These are phyloP conservation scores for Saccostrea echinata DNA, from an alignment of 1,140 invertebrate species.

Conservation along the genomic window DNA sequence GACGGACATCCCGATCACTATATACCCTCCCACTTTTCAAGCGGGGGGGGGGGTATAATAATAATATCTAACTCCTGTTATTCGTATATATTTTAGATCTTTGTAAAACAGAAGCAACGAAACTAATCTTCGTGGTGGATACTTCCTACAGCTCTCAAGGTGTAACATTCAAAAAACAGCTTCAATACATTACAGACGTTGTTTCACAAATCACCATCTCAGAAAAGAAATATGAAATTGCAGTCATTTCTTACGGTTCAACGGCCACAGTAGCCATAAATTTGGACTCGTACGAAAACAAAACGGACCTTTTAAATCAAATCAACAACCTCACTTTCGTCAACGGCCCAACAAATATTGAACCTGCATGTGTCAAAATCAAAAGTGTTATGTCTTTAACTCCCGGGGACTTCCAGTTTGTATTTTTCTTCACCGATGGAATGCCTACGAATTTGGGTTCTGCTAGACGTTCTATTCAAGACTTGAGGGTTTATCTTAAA, in stretches of 20 bases:
- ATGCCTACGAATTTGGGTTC: background rate
- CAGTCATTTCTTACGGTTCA: constrained; percentile 13
- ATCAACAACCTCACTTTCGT: background rate
- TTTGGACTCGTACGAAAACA: constrained; percentile 29
- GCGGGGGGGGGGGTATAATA: too few species aligned
- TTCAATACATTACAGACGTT: constrained; percentile 1
- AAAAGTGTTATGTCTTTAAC: background rate
- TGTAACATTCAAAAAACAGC: constrained; percentile 3
- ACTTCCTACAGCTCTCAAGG: background rate
- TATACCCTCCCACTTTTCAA: too few species aligned
- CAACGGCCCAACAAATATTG: constrained; percentile 21
- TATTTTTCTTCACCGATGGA: constrained; percentile 22
- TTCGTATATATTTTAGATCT: constrained; percentile 11
- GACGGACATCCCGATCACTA: too few species aligned
- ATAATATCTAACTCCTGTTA: too few species aligned
- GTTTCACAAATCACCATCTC: background rate
- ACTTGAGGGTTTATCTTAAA: background rate
- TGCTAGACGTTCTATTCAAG: background rate
- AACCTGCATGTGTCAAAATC: background rate
- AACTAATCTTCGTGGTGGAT: constrained; percentile 7
- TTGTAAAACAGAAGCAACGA: background rate
- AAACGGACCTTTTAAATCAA: constrained; percentile 7
- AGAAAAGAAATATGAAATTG: background rate
- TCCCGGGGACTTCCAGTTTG: background rate
- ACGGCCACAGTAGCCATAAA: background rate